Evolutionary conservation across 2,797 vertebrate species (phyloP), one percentile per base, ranked within the genome.

Genomic region (Alfaro cultratus): DNA sequence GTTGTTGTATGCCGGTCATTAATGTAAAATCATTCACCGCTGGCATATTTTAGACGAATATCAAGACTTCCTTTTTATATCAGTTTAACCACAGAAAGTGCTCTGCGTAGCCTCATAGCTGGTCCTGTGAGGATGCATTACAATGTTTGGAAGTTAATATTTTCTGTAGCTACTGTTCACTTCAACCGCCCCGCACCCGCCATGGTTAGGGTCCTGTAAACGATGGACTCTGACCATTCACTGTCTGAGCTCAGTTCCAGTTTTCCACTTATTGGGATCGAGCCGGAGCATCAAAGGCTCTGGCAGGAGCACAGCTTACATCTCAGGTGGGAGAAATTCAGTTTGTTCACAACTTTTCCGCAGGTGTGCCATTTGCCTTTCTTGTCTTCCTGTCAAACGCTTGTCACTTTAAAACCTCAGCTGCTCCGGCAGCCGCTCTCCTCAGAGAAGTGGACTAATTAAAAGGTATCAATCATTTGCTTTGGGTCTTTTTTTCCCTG

Each of bases 391-490:
- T 67, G 90, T 90, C 89, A 77, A 83, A 80, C 78, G 41, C 90
- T 87, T 80, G 90, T 94, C 92, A 93, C 87, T 75, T 93, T 93
- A 92, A 94, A 92, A 89, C 83, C 83, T 91, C 83, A 1, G 87
- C 85, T 21, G 87, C 86, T 74, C 76, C 75, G 91, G 91, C 93
- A 87, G 82, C 46, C 7, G 81, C 80, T 51, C 89, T 91, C 90
- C 91, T 89, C 77, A 84, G 94, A 94, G 93, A 91, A 90, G 92
- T 51, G 86, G 82, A 85, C 86, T 93, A 93, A 94, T 94, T 95
- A 92, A 94, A 95, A 93, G 10, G 80, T 75, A 94, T 93, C 91
- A 93, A 92, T 94, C 92, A 91, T 74, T 79, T 72, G 81, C 46
- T 91, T 92, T 87, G 57, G 57, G 57, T 83, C 87, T 89, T 49